phyloP scores from a whole-genome alignment of 2,113 vertebrate species.

The Cynocephalus volans region DNA sequence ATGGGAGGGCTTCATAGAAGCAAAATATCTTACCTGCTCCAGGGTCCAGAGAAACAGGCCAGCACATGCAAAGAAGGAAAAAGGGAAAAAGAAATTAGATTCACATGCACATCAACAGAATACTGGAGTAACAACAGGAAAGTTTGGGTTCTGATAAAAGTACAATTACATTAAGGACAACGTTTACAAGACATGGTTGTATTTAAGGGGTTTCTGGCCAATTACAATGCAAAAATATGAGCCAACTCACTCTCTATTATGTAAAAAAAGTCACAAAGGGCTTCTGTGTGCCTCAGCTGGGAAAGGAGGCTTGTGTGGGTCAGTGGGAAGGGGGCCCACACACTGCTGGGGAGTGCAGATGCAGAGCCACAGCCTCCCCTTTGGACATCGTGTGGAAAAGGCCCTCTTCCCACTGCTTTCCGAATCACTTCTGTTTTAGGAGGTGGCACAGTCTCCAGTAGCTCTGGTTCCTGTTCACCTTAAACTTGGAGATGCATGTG shows the following conservation, averaged over 20 bases:
- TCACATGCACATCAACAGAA: neutral
- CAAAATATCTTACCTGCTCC: neutral
- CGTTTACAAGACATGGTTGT: accelerated
- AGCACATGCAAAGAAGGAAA: neutral
- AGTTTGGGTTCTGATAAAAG: neutral
- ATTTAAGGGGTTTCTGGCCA: neutral
- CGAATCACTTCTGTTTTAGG: neutral
- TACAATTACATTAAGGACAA: accelerated
- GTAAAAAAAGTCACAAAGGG: no score
- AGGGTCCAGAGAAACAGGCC: neutral
- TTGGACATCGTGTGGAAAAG: no score
- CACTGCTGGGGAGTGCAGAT: accelerated
- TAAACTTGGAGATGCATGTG: accelerated
- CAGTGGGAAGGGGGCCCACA: neutral
- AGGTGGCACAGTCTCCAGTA: accelerated
- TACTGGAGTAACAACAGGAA: accelerated
- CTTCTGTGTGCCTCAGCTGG: neutral
- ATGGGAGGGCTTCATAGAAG: no score
- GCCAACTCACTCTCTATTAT: accelerated
- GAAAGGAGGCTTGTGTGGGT: neutral
- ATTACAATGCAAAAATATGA: neutral
- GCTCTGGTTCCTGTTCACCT: neutral
- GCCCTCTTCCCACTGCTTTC: neutral
- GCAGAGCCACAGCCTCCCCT: neutral
- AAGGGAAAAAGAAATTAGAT: no score